Base-by-base conservation (phyloP, 2,797 vertebrate genomes). In the Orestias chungarensis region DNA sequence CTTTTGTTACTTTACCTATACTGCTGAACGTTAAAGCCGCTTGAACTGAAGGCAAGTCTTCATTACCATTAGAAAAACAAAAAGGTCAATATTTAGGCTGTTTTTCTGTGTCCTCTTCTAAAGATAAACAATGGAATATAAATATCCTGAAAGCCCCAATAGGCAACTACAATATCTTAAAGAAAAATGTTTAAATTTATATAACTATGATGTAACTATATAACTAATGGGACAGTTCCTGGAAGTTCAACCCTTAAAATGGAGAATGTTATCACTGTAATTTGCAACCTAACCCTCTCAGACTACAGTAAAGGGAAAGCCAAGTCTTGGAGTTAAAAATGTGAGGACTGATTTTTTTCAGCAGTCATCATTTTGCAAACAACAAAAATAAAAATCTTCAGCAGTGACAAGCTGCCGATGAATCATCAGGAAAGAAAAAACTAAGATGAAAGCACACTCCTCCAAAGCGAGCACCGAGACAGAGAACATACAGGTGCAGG, bases 401-500 rank as follows among this genome's bases (percentile, higher is more conserved):
- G 38, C 59, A 23, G 18, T 40, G 68, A 74, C 40, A 15, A 55
- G 46, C 31, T 57, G 38, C 29, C 33, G 31, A 70, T 62, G 50
- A 44, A 20, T 64, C 4, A 68, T 3, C 40, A 3, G 1, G 31
- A 49, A 23, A 64, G 57, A 57, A 73, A 55, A 62, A 61, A 57
- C n/a, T 43, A 67, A 65, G 27, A 65, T 17, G 12, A 14, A 68
- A 38, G 42, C 17, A 59, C 7, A 66, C 67, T n/a, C n/a, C n/a
- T n/a, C n/a, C n/a, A 70, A 71, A 42, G 52, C 15, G 25, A 73
- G 23, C 55, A 25, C 49, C 15, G 61, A 43, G 25, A 69, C 54
- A 27, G 44, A 69, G 42, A 82, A 40, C 20, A 43, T 83, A 80
- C 80, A 82, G 73, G 70, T 73, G 73, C 64, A 87, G 40, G 80